phyloP scores from a whole-genome alignment of 2,113 vertebrate genomes.

The Hemicordylus capensis region DNA sequence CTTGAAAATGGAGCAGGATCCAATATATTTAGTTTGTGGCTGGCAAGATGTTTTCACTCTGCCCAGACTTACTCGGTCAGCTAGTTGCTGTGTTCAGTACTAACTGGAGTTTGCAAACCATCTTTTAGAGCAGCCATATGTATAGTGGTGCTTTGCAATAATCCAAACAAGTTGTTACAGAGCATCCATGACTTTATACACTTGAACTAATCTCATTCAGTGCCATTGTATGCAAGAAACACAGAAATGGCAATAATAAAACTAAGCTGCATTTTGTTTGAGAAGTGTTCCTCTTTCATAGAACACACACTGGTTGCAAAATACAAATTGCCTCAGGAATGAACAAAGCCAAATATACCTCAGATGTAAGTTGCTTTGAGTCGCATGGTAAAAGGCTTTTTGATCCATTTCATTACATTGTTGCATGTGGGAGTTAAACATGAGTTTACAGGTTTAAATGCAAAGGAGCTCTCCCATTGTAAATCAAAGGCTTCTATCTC shows the following conservation, averaged over 20 bases:
- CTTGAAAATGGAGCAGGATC: too few relatives aligned
- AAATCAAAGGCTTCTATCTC: constrained; percentile 56
- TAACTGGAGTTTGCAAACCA: too few relatives aligned
- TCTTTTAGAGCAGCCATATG: too few relatives aligned
- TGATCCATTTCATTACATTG: constrained; percentile 35
- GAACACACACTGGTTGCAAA: constrained; percentile 14
- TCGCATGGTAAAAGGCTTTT: neutral
- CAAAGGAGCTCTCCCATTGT: constrained; percentile 41
- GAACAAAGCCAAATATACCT: constrained; percentile 5
- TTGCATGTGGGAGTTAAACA: constrained; percentile 36
- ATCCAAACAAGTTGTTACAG: too few relatives aligned
- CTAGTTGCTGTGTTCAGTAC: too few relatives aligned
- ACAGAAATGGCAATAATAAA: neutral
- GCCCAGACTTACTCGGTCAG: too few relatives aligned
- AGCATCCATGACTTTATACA: neutral
- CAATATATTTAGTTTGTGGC: too few relatives aligned
- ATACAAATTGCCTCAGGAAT: neutral
- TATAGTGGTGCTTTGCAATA: too few relatives aligned
- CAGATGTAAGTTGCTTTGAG: neutral
- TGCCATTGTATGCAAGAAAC: neutral
- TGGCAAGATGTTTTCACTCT: too few relatives aligned
- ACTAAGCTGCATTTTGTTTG: neutral
- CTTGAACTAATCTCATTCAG: neutral
- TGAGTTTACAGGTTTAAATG: constrained; percentile 45
- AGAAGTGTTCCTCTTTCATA: neutral